Evolutionary conservation across 2,797 vertebrate genomes (phyloP), one percentile per base, ranked within the genome.

Genomic region (Schizopygopsis pylzovi): DNA sequence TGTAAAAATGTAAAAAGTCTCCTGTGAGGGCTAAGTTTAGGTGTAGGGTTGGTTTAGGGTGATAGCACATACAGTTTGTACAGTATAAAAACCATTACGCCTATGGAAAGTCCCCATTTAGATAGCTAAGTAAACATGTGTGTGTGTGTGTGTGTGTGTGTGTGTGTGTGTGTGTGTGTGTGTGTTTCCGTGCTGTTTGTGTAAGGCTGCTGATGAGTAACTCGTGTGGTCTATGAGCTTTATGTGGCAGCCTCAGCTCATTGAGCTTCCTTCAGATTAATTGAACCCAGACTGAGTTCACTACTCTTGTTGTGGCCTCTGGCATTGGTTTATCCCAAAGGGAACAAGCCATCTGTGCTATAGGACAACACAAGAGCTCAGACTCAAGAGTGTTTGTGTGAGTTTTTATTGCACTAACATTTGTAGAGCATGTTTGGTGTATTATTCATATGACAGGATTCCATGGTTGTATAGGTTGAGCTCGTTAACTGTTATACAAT

Each of bases 181-280:
- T 20, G 6, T 4, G 43, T 81, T 33, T 25, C n/a, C 28, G 6
- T 45, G 33, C 43, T 82, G 71, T 70, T 49, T 78, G 63, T 52
- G 41, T 70, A 20, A 65, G n/a, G 73, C 41, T 73, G 52, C 72
- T 59, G 73, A 84, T 20, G 72, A 84, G 22, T 28, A 71, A 70
- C 63, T 63, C 22, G 47, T 68, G 86, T 43, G 85, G 83, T 87
- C 25, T 28, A 18, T 52, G 54, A 73, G 79, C 71, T 83, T 85
- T 49, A 70, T 82, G 72, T 82, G 84, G 88, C 76, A 82, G 88
- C 86, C 92, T 93, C 79, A 76, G 91, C 90, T 56, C 80, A 87
- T 90, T 92, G 89, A 90, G 89, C 89, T 93, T 92, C 89, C 87
- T 92, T 85, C 39, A 76, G 90, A 91, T 93, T 85, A 91, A 95